Base-by-base conservation (phyloP, 2,113 vertebrate genomes). In the Mobula birostris region DNA sequence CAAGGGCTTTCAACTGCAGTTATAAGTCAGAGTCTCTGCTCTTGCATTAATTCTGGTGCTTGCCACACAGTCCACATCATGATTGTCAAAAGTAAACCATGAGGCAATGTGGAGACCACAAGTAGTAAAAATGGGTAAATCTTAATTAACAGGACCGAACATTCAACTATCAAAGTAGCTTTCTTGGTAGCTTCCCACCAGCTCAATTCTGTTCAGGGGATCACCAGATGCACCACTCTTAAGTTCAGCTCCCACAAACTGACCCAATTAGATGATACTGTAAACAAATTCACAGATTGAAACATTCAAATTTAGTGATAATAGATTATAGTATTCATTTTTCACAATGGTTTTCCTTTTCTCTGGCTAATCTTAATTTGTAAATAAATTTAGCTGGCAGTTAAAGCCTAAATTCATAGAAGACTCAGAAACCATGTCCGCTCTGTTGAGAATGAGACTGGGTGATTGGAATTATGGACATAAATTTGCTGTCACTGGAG, bases 61-160 rank as follows among this genome's bases (percentile, higher is more conserved):
- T 32, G 1, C 85, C 14, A 66, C 66, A 32, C 85, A 90, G n/a
- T 66, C 17, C 61, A 66, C n/a, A 29, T 32, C 29, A 19, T 66
- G n/a, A 63, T 90, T 68, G 61, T 19, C 61, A n/a, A 90, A 90
- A 66, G 29, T 90, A 66, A 90, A 90, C 61, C n/a, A 66, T n/a
- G 17, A 32, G 29, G 29, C 14, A 32, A 17, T n/a, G 48, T 29
- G n/a, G 29, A 66, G 15, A 88, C 58, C 27, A 29, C 27, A 63
- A 63, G 17, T 32, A 66, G n/a, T 90, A 7, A 90, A 68, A 63
- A n/a, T 87, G 56, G 14, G n/a, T 63, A 58, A 27, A 36, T 48
- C 79, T 85, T 85, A 63, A 88, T 63, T 66, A 1, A 27, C 85
- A 32, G 12, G 61, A 66, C 61, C 0, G 19, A 61, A 66, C 36